phyloP scores from a whole-genome alignment of 1,140 invertebrate species.

The Zaprionus tsacasi region DNA sequence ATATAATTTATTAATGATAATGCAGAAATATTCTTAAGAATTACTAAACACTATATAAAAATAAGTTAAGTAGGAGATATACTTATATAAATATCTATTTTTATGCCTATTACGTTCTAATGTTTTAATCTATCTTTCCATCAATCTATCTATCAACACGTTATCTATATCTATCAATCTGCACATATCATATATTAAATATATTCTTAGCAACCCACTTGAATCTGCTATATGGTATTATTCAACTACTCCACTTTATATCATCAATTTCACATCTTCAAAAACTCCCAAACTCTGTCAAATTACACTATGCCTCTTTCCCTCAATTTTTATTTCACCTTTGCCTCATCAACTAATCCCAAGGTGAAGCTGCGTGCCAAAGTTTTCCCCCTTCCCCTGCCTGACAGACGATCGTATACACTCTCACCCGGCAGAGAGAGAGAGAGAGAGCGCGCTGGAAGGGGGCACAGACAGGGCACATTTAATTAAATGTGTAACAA shows the following conservation, averaged over 20 bases:
- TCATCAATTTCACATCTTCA: neutral
- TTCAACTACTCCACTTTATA: neutral
- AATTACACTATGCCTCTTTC: neutral
- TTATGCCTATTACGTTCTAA: too few relatives aligned
- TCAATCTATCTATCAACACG: neutral
- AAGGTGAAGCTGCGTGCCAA: constrained; percentile 13
- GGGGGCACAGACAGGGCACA: constrained; percentile 13
- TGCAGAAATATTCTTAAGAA: too few relatives aligned
- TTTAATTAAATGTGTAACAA: constrained; percentile 77
- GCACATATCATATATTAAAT: neutral
- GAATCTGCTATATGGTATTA: neutral
- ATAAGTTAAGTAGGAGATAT: too few relatives aligned
- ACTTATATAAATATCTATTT: too few relatives aligned
- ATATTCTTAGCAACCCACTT: neutral
- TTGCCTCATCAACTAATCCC: constrained; percentile 17
- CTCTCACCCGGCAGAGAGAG: constrained; percentile 33
- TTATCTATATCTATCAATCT: neutral
- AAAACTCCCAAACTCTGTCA: neutral
- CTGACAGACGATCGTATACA: constrained; percentile 49
- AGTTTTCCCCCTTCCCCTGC: constrained; percentile 24
- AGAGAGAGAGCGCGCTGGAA: neutral
- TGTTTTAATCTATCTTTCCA: too few relatives aligned
- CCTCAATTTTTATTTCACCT: neutral
- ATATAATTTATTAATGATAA: too few relatives aligned
- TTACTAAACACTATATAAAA: too few relatives aligned